phyloP scores from a whole-genome alignment of 1,140 invertebrate species.

The Steinernema feltiae region DNA sequence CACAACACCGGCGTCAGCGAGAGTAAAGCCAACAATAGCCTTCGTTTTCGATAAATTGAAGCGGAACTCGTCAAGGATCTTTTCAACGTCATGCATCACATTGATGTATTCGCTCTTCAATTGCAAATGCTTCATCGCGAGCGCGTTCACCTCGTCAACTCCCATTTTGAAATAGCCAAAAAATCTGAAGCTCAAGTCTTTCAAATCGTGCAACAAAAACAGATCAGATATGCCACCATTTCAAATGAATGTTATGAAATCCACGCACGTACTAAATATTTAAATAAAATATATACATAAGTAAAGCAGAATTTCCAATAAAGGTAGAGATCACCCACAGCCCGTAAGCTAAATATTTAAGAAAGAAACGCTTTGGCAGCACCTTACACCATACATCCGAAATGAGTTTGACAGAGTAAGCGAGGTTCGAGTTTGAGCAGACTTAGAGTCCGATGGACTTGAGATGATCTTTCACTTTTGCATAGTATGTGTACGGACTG shows the following conservation, averaged over 20 bases:
- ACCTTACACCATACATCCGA: not conserved
- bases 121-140: not conserved
- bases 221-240: not conserved
- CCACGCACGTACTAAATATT: too few species aligned
- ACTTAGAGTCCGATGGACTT: conserved; percentile 13
- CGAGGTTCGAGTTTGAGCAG: not conserved
- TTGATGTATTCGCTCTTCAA: conserved; percentile 6
- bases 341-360: not conserved
- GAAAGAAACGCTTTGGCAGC: not conserved
- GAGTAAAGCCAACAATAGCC: not conserved
- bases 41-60: not conserved
- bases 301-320: too few species aligned
- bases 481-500: conserved; percentile 37
- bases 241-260: too few species aligned
- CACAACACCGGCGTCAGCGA: not conserved
- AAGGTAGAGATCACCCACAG: not conserved
- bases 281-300: too few species aligned
- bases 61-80: not conserved
- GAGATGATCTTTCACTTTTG: conserved; percentile 27
- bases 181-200: not conserved
- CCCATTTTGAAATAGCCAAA: not conserved
- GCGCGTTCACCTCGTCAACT: not conserved
- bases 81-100: not conserved
- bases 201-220: not conserved
- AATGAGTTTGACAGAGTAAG: not conserved